Percentiles rank a stretch among this genome's conserved stretches.
Evolutionary conservation across 2,888 invertebrate species (phyloP).

Genomic region (Ypsolopha sequella): DNA sequence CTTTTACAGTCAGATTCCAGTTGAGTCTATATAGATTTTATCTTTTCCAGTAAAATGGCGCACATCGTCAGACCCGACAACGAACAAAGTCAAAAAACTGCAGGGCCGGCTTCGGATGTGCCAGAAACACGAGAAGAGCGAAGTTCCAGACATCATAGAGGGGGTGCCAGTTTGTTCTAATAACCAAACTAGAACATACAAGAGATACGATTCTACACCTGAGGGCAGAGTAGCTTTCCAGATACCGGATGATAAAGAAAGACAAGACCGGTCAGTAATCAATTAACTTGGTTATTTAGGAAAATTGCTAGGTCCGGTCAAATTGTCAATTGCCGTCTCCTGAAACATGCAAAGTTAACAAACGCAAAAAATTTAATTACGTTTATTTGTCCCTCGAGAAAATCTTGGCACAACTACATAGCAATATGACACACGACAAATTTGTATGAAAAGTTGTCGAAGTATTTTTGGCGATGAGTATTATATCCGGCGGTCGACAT

Average conservation of each 20-base stretch:
- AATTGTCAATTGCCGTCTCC: no score
- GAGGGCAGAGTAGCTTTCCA: slow-evolving; percentile 47
- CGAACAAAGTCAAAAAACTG: slow-evolving; percentile 44
- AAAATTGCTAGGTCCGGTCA: no score
- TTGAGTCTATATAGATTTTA: no score
- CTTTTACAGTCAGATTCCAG: no score
- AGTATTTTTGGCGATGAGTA: slow-evolving; percentile 29
- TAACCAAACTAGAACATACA: slow-evolving; percentile 32
- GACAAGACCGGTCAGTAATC: slow-evolving; percentile 32
- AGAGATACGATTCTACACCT: slow-evolving; percentile 27
- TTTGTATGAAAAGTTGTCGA: slow-evolving; percentile 16
- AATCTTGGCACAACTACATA: no score
- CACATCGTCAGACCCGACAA: slow-evolving; percentile 46
- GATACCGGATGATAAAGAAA: slow-evolving; percentile 41
- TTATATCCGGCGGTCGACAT: slow-evolving; percentile 14
- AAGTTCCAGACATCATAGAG: slow-evolving; percentile 65
- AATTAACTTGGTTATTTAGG: background rate
- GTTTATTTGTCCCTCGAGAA: no score
- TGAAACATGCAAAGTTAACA: no score
- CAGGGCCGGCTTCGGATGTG: slow-evolving; percentile 49
- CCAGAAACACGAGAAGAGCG: slow-evolving; percentile 57
- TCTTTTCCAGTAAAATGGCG: slow-evolving; percentile 44
- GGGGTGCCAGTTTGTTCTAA: slow-evolving; percentile 62
- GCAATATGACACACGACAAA: background rate
- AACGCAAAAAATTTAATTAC: no score